Evolutionary conservation across 2,797 vertebrate genomes (phyloP).

Genomic region (Enteromius argenteus): DNA sequence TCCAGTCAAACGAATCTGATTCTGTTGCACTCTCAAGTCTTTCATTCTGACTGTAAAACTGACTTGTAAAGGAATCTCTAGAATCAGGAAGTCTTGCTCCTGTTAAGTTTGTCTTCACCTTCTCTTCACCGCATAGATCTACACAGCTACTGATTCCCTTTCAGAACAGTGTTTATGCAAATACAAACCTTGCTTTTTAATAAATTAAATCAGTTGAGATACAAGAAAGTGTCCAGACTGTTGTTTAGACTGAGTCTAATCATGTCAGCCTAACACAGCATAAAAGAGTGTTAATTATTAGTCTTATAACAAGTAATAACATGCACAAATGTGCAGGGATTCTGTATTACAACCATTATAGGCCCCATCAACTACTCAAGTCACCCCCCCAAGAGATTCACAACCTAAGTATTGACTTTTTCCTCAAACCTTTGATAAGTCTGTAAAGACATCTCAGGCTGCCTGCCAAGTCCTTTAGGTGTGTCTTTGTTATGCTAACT

Average conservation of each 20-base stretch:
- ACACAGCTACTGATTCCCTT: background rate
- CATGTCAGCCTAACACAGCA: background rate
- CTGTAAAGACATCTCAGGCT: background rate
- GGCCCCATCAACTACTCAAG: background rate
- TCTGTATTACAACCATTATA: background rate
- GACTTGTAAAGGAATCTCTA: background rate
- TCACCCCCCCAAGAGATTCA: background rate
- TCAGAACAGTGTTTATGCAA: background rate
- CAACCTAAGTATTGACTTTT: background rate
- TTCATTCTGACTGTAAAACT: background rate
- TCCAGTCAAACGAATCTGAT: background rate
- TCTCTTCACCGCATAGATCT: background rate
- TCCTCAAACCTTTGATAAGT: background rate
- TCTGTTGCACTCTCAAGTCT: background rate
- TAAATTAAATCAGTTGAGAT: background rate
- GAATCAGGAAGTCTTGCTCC: background rate
- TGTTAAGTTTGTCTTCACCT: background rate
- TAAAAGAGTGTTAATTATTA: background rate
- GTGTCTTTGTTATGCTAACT: background rate
- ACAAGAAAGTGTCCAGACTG: background rate
- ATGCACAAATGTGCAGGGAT: background rate
- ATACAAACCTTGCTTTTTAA: background rate
- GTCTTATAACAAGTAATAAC: background rate
- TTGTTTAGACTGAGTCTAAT: background rate
- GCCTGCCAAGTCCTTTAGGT: background rate